Evolutionary conservation across 2,888 invertebrate genomes (phyloP), one percentile per base, ranked within the genome.

Genomic region (Eupeodes latifasciatus): DNA sequence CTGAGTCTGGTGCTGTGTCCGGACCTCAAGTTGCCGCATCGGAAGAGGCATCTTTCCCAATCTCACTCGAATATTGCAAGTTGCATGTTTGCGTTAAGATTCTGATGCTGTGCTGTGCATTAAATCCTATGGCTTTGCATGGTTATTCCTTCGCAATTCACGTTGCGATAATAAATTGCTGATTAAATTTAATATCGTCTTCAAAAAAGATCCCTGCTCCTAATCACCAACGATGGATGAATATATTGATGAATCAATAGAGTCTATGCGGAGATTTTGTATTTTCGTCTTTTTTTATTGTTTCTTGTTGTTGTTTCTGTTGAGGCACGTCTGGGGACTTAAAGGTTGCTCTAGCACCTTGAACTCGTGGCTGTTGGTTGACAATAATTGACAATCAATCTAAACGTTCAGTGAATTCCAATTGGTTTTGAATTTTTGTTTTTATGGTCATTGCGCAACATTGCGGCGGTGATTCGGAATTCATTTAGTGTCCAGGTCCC

Each of bases 331-430:
- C 78, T 83, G 9, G 57, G 55, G 69, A 53, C 81, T 61, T 86
- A 86, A 86, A 86, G 86, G 86, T 86, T 86, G 86, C 84, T 77
- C 66, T 44, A 47, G 87, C 87, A 87, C 87, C 87, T 87, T 87
- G 87, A 87, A 87, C 84, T 87, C 87, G 2, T 61, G 49, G 64
- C 57, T 62, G 53, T 61, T 61, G 61, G 78, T 61, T 62, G 62
- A 75, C 78, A 78, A 82, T 64, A 81, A 86, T 86, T 82, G 86
- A 86, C 82, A 86, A 79, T 86, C 82, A 59, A 82, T 79, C 74
- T 76, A 40, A 69, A 83, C 86, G 79, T 79, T 79, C 55, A 9
- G 27, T 83, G 86, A 83, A 86, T 83, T 83, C 59, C 83, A 83
- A 86, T 76, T 83, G 75, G 64, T 51, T 81, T 81, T 74, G 67